Percentiles rank a stretch among this genome's conserved stretches.
These are phyloP conservation scores for Eupleurogrammus muticus DNA, from an alignment of 2,797 vertebrate species.

Conservation along the genomic window DNA sequence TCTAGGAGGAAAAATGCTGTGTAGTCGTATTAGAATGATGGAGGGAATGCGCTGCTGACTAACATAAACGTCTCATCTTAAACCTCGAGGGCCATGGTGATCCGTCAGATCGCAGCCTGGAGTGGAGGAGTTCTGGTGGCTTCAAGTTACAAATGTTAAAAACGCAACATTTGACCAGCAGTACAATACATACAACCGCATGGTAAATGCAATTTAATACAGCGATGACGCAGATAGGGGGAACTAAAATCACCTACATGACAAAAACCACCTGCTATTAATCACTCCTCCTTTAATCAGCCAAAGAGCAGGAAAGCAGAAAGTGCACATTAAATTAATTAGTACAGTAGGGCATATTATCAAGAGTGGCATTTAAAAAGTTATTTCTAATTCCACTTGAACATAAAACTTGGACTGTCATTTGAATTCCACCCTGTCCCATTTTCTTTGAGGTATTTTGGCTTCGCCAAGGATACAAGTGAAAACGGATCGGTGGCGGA, in stretches of 20 bases:
- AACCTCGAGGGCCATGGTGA: constrained; percentile 23
- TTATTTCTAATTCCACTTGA: constrained; percentile 78
- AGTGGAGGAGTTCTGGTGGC: constrained; percentile 9
- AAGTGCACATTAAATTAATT: constrained; percentile 81
- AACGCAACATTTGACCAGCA: constrained; percentile 36
- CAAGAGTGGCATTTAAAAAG: constrained; percentile 81
- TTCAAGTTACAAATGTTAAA: constrained; percentile 41
- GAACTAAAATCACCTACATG: constrained; percentile 50
- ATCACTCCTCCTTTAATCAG: constrained; percentile 70
- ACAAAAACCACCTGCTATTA: constrained; percentile 65
- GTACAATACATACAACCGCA: constrained; percentile 17
- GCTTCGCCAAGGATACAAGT: constrained; percentile 82
- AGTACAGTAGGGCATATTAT: constrained; percentile 69
- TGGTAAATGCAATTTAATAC: constrained; percentile 35
- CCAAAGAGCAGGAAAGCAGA: constrained; percentile 59
- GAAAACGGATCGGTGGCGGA: constrained; percentile 77
- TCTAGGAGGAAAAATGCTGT: constrained; percentile 23
- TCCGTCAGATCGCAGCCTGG: constrained; percentile 53
- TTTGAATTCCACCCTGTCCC: constrained; percentile 74
- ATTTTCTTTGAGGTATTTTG: constrained; percentile 77
- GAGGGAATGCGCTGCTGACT: constrained; percentile 46
- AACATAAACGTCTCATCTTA: constrained; percentile 50
- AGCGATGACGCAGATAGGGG: constrained; percentile 44
- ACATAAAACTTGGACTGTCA: constrained; percentile 80
- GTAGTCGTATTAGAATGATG: constrained; percentile 11